phyloP scores from a whole-genome alignment of 2,113 vertebrate genomes.

The Anarhynchus alexandrinus region DNA sequence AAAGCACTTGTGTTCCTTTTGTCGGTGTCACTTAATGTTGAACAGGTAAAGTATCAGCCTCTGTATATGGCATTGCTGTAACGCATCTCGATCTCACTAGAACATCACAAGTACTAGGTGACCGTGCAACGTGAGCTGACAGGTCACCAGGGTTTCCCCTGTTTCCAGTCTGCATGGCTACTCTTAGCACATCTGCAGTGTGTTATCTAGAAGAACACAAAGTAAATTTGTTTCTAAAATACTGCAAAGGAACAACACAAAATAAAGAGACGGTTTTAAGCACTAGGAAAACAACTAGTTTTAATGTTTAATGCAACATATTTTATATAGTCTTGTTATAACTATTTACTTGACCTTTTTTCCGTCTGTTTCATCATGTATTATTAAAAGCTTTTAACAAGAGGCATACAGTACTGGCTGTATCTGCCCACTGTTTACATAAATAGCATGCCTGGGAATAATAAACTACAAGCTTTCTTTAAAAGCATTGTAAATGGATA shows the following conservation, averaged over 20 bases:
- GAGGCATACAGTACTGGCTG: background rate
- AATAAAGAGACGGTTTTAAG: background rate
- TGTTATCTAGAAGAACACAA: background rate
- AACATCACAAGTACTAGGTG: background rate
- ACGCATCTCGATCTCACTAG: background rate
- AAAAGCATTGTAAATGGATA: background rate
- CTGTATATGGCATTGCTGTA: background rate
- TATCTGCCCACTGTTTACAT: constrained; percentile 10
- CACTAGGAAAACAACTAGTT: background rate
- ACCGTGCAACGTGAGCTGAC: background rate
- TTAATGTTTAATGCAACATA: constrained; percentile 14
- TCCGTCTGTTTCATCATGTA: background rate
- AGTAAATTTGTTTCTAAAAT: constrained; percentile 8
- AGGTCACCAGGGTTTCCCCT: background rate
- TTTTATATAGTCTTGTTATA: background rate
- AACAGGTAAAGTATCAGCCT: background rate
- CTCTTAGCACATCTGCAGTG: background rate
- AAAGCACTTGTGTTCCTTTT: background rate
- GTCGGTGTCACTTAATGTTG: background rate
- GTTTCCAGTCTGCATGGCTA: background rate
- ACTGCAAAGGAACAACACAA: background rate
- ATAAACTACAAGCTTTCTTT: background rate
- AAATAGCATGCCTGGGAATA: constrained; percentile 25
- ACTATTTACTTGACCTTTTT: constrained; percentile 48
- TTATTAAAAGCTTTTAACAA: constrained; percentile 57